phyloP scores from a whole-genome alignment of 2,888 invertebrate genomes.

The Limnephilus lunatus region DNA sequence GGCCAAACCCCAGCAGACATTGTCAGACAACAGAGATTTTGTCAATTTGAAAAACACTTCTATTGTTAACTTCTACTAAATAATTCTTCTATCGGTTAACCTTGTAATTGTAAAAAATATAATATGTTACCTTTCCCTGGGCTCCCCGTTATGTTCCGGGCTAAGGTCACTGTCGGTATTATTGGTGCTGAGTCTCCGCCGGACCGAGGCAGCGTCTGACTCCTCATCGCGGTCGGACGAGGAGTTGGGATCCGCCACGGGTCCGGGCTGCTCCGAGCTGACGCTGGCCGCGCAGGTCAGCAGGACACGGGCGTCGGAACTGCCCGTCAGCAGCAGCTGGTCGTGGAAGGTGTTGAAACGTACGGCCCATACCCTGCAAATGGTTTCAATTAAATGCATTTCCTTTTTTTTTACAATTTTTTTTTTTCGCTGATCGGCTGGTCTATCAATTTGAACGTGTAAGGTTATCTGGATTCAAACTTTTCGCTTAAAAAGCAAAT shows the following conservation, averaged over 20 bases:
- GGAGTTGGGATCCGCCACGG: neutral
- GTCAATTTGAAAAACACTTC: no score
- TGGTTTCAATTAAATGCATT: neutral
- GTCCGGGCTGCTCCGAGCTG: conserved; percentile 83
- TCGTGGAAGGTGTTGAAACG: conserved; percentile 98
- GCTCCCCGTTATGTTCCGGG: conserved; percentile 57
- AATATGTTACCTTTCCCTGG: conserved; percentile 58
- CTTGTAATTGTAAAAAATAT: neutral
- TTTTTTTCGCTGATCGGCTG: no score
- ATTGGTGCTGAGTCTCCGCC: conserved; percentile 67
- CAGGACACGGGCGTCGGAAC: conserved; percentile 95
- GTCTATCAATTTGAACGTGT: no score
- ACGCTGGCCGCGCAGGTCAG: conserved; percentile 92
- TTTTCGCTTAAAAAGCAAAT: no score
- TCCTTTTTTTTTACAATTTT: no score
- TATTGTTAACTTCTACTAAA: no score
- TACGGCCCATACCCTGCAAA: conserved; percentile 91
- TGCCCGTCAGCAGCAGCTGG: conserved; percentile 94
- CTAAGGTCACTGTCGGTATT: conserved; percentile 70
- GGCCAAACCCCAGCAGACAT: no score
- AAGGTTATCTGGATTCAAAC: no score
- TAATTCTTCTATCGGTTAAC: no score
- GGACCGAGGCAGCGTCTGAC: conserved; percentile 31
- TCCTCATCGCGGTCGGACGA: neutral
- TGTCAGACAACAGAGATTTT: no score